phyloP scores from a whole-genome alignment of 2,888 invertebrate species.

The Machimus rusticus region DNA sequence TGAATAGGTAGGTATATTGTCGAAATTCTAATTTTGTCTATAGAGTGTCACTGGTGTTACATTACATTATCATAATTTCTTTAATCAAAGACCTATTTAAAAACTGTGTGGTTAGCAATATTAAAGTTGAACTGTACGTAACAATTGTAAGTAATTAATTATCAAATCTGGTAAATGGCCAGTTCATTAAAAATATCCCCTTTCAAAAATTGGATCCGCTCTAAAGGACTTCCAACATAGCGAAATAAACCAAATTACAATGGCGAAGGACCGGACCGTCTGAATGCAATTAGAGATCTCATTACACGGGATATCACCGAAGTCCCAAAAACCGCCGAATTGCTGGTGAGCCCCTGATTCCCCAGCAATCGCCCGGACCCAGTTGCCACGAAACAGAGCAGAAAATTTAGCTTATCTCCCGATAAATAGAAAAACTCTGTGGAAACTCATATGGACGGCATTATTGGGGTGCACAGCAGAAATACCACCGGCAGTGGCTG shows the following conservation, averaged over 20 bases:
- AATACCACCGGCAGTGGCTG: slow-evolving; percentile 41
- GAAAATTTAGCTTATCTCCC: slow-evolving; percentile 46
- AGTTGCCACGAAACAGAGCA: slow-evolving; percentile 44
- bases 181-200: background rate
- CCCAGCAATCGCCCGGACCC: slow-evolving; percentile 25
- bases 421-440: slow-evolving; percentile 46
- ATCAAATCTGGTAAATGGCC: background rate
- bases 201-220: background rate
- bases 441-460: slow-evolving; percentile 47
- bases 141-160: background rate
- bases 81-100: background rate
- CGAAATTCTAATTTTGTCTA: no score
- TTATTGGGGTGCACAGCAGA: slow-evolving; percentile 43
- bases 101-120: no score
- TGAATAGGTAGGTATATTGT: no score
- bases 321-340: background rate
- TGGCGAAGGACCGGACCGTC: background rate
- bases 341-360: background rate
- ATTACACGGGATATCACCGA: background rate
- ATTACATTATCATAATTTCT: no score
- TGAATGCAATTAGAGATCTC: background rate
- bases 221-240: background rate
- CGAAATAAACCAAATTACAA: background rate
- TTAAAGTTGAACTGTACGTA: background rate
- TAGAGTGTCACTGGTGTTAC: no score